Evolutionary conservation across 2,113 vertebrate species (phyloP), one percentile per base, ranked within the genome.

Genomic region (Sciurus niger): DNA sequence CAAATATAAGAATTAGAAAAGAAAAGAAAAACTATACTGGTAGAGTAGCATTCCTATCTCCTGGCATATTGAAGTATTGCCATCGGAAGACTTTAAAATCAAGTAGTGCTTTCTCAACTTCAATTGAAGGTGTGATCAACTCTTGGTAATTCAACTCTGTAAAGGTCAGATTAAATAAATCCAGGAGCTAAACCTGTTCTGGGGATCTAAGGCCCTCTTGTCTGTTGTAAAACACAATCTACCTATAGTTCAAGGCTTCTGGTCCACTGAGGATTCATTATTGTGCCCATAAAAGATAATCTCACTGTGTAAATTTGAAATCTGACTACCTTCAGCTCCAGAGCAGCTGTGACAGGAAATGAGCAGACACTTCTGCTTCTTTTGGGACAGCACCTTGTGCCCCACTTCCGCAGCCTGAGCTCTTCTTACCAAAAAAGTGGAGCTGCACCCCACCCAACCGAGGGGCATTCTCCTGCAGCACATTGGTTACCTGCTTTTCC

Each of bases 281-380:
- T 60, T 48, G 40, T 30, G 82, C 22, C 48, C 53, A 4, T 72
- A 67, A 95, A 80, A 91, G 46, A 74, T 37, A 28, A 68, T 37
- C 74, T 94, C 24, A 28, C 24, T 53, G 73, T 93, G 74, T 28
- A 51, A 60, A 34, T 48, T 84, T 95, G 67, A 93, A 96, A 40
- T 43, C 60, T 32, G 92, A 94, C 60, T 48, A 79, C 79, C 51
- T 85, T 85, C 60, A 80, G 74, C 76, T 92, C 88, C 85, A 60
- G 24, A 80, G 79, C 88, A 94, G 84, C 83, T 84, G 92, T 30
- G 76, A 77, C 96, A 95, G 97, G 96, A 97, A 98, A 67, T 20
- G 83, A 86, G 34, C 63, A 73, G 89, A 96, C 60, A 92, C 84
- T 97, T 97, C 97, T 84, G 92, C 79, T 96, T 90, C 89, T 92